Evolutionary conservation across 2,113 vertebrate species (phyloP).

Genomic region (Percina caprodes): DNA sequence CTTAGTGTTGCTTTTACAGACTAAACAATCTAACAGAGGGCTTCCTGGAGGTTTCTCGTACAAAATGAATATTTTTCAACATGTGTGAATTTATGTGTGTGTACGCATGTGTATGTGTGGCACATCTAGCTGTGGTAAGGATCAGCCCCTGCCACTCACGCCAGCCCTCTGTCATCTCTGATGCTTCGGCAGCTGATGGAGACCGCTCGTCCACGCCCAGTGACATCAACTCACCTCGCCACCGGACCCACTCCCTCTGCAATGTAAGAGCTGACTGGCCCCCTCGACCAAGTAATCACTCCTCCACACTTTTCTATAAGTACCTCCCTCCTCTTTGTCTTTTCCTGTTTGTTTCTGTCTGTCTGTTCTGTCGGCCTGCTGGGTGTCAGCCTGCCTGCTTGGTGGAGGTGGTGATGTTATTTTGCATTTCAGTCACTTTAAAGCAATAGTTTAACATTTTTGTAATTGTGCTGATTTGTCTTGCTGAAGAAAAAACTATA

Average conservation of each 20-base stretch:
- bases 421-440: slow-evolving; percentile 5
- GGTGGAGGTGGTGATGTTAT: slow-evolving; percentile 31
- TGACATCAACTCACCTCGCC: slow-evolving; percentile 98
- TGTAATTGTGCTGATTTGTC: not conserved
- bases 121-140: slow-evolving; percentile 76
- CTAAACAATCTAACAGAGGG: slow-evolving; percentile 63
- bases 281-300: slow-evolving; percentile 68
- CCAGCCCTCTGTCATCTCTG: slow-evolving; percentile 95
- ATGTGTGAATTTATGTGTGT: slow-evolving; percentile 36
- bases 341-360: slow-evolving; percentile 48
- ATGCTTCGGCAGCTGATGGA: slow-evolving; percentile 91
- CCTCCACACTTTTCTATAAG: slow-evolving; percentile 38
- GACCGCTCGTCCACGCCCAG: slow-evolving; percentile 96
- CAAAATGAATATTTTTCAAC: slow-evolving; percentile 65
- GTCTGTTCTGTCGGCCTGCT: slow-evolving; percentile 57
- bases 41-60: slow-evolving; percentile 56
- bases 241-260: slow-evolving; percentile 99
- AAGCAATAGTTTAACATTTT: slow-evolving; percentile 21
- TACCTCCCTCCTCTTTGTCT: slow-evolving; percentile 5
- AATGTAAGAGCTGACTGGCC: slow-evolving; percentile 90
- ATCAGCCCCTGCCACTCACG: slow-evolving; percentile 96
- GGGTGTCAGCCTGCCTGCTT: slow-evolving; percentile 57
- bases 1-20: slow-evolving; percentile 53
- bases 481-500: not conserved
- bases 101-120: slow-evolving; percentile 28